Percentiles rank a stretch among this genome's conserved stretches.
Conservation (phyloP, 2,113 vertebrate genomes). For the Nicator chloris region DNA sequence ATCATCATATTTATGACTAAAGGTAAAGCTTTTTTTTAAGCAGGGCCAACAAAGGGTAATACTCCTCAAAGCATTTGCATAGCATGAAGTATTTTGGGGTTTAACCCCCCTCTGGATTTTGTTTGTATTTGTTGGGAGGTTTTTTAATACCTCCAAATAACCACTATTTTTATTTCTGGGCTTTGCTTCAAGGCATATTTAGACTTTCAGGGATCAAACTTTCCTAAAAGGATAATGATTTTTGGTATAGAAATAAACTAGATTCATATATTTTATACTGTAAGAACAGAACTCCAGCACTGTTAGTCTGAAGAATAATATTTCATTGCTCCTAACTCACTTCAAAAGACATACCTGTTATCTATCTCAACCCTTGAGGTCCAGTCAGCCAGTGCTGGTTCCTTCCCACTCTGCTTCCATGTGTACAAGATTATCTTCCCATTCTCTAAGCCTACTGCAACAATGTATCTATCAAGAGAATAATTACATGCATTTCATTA, state of each 20-base stretch:
- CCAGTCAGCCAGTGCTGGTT: constrained; percentile 79
- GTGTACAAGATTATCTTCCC: constrained; percentile 85
- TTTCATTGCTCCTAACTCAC: background rate
- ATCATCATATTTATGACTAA: background rate
- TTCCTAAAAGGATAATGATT: background rate
- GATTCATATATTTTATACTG: background rate
- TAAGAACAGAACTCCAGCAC: background rate
- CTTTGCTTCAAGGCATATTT: background rate
- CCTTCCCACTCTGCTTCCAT: constrained; percentile 78
- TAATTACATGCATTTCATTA: background rate
- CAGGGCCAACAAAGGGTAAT: background rate
- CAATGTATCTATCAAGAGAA: constrained; percentile 77
- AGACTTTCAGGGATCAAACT: background rate
- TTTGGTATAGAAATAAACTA: background rate
- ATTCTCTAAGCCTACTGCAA: constrained; percentile 87
- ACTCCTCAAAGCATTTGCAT: background rate
- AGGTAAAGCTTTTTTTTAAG: background rate
- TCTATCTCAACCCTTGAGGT: constrained; percentile 73
- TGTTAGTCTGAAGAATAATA: background rate
- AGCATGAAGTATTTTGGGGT: background rate
- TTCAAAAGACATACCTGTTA: constrained; percentile 78
- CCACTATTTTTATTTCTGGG: background rate
- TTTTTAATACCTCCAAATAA: background rate
- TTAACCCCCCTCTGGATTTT: background rate
- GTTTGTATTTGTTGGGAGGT: fast-evolving